A percentile compares a stretch with the other conserved stretches of the same genome.
Conservation (phyloP, 2,888 invertebrate species). For the Sialis fuliginosa region DNA sequence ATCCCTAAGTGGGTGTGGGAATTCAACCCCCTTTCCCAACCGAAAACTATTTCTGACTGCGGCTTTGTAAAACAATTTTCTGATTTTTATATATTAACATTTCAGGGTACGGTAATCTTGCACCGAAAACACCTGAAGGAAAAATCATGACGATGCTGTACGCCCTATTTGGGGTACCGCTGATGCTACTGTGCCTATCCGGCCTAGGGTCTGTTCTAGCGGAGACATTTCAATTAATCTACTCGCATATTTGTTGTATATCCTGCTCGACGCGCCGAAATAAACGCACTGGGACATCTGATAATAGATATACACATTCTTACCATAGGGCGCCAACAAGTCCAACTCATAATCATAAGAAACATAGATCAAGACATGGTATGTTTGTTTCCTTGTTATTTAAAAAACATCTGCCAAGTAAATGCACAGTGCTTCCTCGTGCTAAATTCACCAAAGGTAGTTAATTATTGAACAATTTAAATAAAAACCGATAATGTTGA, state of each 20-base stretch:
- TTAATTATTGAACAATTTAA: too few species aligned
- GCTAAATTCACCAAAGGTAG: too few species aligned
- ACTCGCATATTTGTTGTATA: slow-evolving; percentile 29
- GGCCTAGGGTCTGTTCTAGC: slow-evolving; percentile 70
- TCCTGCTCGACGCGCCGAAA: slow-evolving; percentile 15
- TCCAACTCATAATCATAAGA: slow-evolving; percentile 16
- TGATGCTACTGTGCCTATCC: slow-evolving; percentile 72
- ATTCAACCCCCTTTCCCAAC: not conserved
- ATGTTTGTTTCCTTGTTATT: not conserved
- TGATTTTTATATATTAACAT: too few species aligned
- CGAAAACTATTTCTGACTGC: too few species aligned
- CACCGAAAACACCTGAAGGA: slow-evolving; percentile 66
- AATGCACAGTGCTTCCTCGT: too few species aligned
- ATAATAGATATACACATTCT: slow-evolving; percentile 29
- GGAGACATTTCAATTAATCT: slow-evolving; percentile 52
- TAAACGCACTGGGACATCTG: slow-evolving; percentile 12
- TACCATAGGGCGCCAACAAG: slow-evolving; percentile 38
- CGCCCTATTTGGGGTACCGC: slow-evolving; percentile 72
- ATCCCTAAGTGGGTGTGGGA: too few species aligned
- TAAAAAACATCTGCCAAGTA: too few species aligned
- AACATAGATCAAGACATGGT: not conserved
- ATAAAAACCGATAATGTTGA: too few species aligned
- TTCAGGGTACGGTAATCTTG: slow-evolving; percentile 70
- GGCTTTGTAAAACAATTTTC: too few species aligned
- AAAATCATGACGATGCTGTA: slow-evolving; percentile 74